Conservation (phyloP, 30 jellyfish, hydroid and myxozoan species). For the Cassiopea xamachana region DNA sequence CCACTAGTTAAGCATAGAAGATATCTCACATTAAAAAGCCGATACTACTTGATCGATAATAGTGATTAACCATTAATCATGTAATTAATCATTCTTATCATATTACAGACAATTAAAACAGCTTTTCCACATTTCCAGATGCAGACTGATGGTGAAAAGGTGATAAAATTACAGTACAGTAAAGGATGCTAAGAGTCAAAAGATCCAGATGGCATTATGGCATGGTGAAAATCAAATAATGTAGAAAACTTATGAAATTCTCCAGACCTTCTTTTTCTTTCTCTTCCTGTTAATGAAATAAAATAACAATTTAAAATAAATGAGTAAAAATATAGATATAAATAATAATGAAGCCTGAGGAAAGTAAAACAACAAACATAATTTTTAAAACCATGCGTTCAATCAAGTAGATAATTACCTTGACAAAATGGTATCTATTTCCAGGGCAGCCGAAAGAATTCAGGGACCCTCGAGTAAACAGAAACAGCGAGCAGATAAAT, state of each 20-base stretch:
- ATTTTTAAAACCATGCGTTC: no score
- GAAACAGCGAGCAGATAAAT: no score
- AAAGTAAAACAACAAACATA: no score
- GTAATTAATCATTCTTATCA: no score
- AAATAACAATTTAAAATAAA: no score
- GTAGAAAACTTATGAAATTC: not conserved
- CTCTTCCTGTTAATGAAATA: not conserved
- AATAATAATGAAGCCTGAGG: no score
- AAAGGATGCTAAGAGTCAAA: not conserved
- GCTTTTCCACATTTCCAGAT: not conserved
- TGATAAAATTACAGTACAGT: not conserved
- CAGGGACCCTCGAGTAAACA: no score
- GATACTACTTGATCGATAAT: not conserved
- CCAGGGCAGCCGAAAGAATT: no score
- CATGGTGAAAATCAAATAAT: not conserved
- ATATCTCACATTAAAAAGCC: not conserved
- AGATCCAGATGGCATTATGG: not conserved
- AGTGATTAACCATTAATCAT: no score
- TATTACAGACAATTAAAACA: no score
- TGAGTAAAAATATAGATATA: not conserved
- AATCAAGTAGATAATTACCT: no score
- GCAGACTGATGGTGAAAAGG: not conserved
- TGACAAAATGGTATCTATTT: no score
- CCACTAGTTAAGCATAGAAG: not conserved
- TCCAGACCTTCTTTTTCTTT: not conserved